Evolutionary conservation across 1,140 invertebrate species (phyloP), one percentile per base, ranked within the genome.

Genomic region (Scaptodrosophila lebanonensis): DNA sequence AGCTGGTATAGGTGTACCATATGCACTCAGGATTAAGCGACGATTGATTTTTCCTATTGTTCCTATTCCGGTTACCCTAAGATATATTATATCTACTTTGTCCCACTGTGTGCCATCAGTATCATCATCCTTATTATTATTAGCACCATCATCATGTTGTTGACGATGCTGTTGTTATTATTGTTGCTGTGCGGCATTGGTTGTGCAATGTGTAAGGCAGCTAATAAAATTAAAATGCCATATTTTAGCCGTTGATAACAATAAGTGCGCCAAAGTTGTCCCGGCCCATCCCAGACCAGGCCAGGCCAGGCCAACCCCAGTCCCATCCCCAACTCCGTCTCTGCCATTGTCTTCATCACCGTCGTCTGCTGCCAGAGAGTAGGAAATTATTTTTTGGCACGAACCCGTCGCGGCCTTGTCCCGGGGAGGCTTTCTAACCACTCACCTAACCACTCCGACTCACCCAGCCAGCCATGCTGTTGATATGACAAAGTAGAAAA

Each of bases 221-320:
- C 75, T 82, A 82, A 82, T 82, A 82, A 82, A 82, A 82, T 82
- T 82, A 82, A 82, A 82, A 82, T 82, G 75, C 75, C 75, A 82
- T 82, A 82, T 82, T 82, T 82, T 70, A 82, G 75, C 69, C 75
- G 75, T 75, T 82, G 75, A 82, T 82, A 82, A 82, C 75, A 82
- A 82, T 82, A 82, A 82, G 75, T 82, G 75, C 75, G 71, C 70
- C 67, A 60, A 54, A 75, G 76, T 75, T 54, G 64, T 44, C 69
- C 57, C 52, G 44, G 56, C 43, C 27, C 52, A 66, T 51, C n/a
- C n/a, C n/a, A n/a, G n/a, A n/a, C n/a, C n/a, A n/a, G n/a, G n/a
- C n/a, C n/a, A n/a, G n/a, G n/a, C n/a, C n/a, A n/a, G n/a, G 52
- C 53, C 40, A 58, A 36, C 38, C 8, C 33, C 18, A 11, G n/a